phyloP scores from a whole-genome alignment of 2,113 vertebrate genomes.

The Phoenicopterus ruber region DNA sequence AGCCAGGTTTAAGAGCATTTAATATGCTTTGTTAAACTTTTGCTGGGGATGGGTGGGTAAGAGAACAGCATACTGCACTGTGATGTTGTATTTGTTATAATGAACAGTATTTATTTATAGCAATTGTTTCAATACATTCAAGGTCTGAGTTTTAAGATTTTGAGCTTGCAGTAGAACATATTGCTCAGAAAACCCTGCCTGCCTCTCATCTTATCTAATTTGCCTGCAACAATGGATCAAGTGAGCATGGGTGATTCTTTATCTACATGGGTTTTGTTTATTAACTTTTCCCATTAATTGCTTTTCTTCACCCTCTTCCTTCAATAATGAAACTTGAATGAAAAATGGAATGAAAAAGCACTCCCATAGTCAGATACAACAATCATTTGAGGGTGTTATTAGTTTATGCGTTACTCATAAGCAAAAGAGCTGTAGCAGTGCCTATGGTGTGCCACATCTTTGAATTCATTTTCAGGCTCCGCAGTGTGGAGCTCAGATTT shows the following conservation, averaged over 20 bases:
- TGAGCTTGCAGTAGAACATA: not conserved
- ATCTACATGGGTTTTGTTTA: not conserved
- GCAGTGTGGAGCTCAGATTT: not conserved
- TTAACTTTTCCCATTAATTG: slow-evolving; percentile 11
- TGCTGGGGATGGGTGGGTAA: not conserved
- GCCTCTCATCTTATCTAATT: not conserved
- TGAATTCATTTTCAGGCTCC: not conserved
- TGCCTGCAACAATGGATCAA: not conserved
- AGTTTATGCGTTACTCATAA: not conserved
- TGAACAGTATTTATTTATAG: not conserved
- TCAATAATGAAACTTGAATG: not conserved
- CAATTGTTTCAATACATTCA: not conserved
- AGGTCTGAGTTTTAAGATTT: not conserved
- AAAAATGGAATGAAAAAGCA: not conserved
- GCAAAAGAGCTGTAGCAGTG: not conserved
- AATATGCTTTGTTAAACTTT: not conserved
- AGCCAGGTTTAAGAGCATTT: not conserved
- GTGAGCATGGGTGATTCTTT: not conserved
- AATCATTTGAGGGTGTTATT: not conserved
- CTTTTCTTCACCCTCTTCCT: not conserved
- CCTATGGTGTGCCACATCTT: not conserved
- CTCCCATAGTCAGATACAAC: not conserved
- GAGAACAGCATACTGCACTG: not conserved
- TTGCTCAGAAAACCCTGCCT: not conserved
- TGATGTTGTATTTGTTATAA: not conserved